Evolutionary conservation across 53 echinoderm and acorn worm genomes (phyloP), one percentile per base, ranked within the genome.

Genomic region (Patiria pectinifera): DNA sequence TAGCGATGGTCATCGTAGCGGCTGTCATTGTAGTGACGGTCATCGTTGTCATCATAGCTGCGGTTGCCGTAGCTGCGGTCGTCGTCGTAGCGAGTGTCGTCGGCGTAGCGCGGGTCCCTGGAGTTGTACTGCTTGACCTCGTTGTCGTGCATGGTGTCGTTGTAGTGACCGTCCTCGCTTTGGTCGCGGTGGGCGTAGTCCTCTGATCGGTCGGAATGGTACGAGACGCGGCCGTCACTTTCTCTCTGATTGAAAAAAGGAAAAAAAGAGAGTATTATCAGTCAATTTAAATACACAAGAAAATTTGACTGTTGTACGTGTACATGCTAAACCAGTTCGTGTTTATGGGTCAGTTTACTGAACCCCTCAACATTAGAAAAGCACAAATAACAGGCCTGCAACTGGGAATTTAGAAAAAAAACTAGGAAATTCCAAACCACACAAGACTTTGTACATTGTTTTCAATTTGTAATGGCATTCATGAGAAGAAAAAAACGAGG

Each of bases 181-280:
- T 24, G 81, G 69, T 76, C 75, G 43, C 71, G 74, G 22, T 75
- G 91, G 72, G 74, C 59, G 19, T 84, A 74, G 84, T 91, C 83
- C 58, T 91, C 76, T 0, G 91, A 91, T 16, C 19, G 83, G 83
- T 75, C 83, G 7, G 91, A 91, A 82, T 91, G 91, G 80, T 77
- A 90, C 6, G 90, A 90, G 16, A 81, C 3, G 13, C 53, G 61
- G 75, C 72, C 91, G 0, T 71, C 91, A 18, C 23, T 75, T 9
- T 84, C 75, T 75, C 76, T 83, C 83, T 91, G 91, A 53, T 4
- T 4, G 24, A 0, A 3, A 9, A 74, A 74, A 59, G 10, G 10
- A 6, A 66, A 66, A 66, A 3, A 66, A 35, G 35, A 35, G 35
- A 35, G 35, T 60, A 12, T 12, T 60, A 60, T 12, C 8, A 60